phyloP scores from a whole-genome alignment of 2,888 invertebrate species.

The Microplitis manilae region DNA sequence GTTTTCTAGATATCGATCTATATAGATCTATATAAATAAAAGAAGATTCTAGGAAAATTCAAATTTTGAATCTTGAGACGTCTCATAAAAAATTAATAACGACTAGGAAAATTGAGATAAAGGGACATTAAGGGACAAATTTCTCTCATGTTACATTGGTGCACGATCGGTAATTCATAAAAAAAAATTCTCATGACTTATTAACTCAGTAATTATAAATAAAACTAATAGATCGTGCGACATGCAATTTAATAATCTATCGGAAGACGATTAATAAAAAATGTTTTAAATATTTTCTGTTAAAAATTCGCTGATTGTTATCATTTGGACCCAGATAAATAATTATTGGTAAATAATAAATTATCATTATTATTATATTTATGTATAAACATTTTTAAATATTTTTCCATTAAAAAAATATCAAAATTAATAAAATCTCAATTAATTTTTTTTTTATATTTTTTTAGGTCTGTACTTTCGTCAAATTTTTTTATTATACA shows the following conservation, averaged over 20 bases:
- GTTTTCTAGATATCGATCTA: no score
- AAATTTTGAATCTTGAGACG: no score
- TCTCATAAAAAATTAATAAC: no score
- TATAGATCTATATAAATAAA: no score
- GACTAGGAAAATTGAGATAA: no score
- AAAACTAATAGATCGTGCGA: background rate
- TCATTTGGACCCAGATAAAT: conserved; percentile 16
- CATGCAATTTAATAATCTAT: background rate
- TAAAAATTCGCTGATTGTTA: conserved; percentile 8
- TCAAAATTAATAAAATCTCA: background rate
- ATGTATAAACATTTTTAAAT: background rate
- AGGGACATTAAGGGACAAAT: no score
- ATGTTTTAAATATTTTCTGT: conserved; percentile 1
- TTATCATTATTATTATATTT: conserved; percentile 6
- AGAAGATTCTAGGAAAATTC: no score
- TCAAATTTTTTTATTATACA: conserved; percentile 12
- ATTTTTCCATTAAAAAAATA: background rate
- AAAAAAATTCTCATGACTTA: background rate
- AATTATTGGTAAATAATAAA: conserved; percentile 7
- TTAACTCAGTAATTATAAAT: background rate
- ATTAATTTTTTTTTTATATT: conserved; percentile 17
- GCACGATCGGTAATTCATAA: background rate
- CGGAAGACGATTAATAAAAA: background rate
- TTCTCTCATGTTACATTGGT: no score
- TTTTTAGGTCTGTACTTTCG: background rate